Conservation (phyloP, 2,888 invertebrate genomes). For the Agrotis exclamationis region DNA sequence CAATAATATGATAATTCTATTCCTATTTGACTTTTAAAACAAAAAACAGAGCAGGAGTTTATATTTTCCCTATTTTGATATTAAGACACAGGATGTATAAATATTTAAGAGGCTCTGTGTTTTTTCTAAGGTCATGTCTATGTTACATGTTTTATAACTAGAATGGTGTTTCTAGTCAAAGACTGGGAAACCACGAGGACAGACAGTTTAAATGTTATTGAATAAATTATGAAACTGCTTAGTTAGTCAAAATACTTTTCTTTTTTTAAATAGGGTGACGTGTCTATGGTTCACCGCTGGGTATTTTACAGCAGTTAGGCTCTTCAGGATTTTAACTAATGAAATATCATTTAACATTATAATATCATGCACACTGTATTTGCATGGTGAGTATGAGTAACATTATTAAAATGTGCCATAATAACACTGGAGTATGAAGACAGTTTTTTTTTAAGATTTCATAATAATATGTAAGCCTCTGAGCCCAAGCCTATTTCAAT, state of each 20-base stretch:
- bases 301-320: background rate
- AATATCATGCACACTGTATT: too few relatives aligned
- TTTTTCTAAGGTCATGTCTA: slow-evolving; percentile 8
- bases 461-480: too few relatives aligned
- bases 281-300: background rate
- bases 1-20: slow-evolving; percentile 27
- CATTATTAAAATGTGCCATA: too few relatives aligned
- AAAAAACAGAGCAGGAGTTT: background rate
- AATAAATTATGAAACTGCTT: slow-evolving; percentile 20
- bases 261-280: too few relatives aligned
- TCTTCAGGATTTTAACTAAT: background rate
- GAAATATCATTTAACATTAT: too few relatives aligned
- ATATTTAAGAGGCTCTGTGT: slow-evolving; percentile 32
- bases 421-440: too few relatives aligned
- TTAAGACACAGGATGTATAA: slow-evolving; percentile 13
- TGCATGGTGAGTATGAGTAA: too few relatives aligned
- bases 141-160: slow-evolving; percentile 6
- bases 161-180: background rate
- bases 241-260: background rate
- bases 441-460: too few relatives aligned
- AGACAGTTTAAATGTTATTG: slow-evolving; percentile 3
- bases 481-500: background rate
- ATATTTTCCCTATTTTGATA: background rate
- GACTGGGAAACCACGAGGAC: slow-evolving; percentile 13
- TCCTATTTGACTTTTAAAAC: slow-evolving; percentile 35